Evolutionary conservation across 2,888 invertebrate genomes (phyloP).

Genomic region (Cantharis rustica): DNA sequence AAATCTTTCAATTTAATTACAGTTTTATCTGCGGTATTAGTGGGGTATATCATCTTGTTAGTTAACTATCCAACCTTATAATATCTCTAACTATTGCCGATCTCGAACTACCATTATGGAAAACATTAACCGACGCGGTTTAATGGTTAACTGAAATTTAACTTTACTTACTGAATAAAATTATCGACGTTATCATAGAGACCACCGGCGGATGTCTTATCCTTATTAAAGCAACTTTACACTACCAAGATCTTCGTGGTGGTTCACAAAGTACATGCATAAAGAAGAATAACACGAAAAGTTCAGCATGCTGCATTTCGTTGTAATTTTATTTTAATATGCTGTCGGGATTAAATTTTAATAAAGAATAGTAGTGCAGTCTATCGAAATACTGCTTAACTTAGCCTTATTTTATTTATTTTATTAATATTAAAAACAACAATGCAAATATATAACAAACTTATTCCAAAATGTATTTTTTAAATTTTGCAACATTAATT

Average conservation of each 20-base stretch:
- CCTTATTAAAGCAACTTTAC: neutral
- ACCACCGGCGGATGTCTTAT: neutral
- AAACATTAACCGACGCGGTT: neutral
- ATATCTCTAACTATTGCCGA: neutral
- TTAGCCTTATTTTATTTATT: too few species aligned
- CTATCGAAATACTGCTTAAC: too few species aligned
- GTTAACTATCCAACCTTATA: neutral
- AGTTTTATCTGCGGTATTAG: neutral
- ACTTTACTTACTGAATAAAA: neutral
- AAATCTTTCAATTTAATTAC: neutral
- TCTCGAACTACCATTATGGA: neutral
- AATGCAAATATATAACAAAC: too few species aligned
- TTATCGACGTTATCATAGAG: neutral
- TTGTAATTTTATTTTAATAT: neutral
- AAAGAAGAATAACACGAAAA: neutral
- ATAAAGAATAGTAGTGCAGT: too few species aligned
- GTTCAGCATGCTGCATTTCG: neutral
- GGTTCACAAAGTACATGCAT: neutral
- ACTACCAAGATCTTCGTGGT: neutral
- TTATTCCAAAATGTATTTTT: too few species aligned
- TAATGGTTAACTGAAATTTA: neutral
- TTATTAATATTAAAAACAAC: too few species aligned
- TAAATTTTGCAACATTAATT: too few species aligned
- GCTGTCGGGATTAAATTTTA: neutral
- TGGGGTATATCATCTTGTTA: neutral